Percentiles rank a stretch among this genome's conserved stretches.
Evolutionary conservation across 2,888 invertebrate genomes (phyloP).

Genomic region (Antheraea assamensis): DNA sequence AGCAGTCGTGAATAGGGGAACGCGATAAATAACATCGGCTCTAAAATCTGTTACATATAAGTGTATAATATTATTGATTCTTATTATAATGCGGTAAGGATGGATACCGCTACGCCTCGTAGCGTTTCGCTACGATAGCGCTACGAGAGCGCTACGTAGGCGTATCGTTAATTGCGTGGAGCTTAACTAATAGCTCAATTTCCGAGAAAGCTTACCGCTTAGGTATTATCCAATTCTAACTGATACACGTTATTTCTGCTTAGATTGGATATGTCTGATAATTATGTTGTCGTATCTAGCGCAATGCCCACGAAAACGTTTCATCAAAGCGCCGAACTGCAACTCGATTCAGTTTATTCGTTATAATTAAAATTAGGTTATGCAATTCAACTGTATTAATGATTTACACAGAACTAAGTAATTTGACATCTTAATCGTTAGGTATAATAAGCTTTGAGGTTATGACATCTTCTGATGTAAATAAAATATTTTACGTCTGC

Average conservation of each 20-base stretch:
- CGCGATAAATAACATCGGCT: too few relatives aligned
- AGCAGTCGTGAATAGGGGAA: too few relatives aligned
- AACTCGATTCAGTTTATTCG: neutral
- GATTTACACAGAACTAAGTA: too few relatives aligned
- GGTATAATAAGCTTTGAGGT: too few relatives aligned
- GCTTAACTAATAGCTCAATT: slow-evolving; percentile 30
- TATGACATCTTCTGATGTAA: too few relatives aligned
- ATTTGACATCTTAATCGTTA: too few relatives aligned
- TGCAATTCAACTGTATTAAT: too few relatives aligned
- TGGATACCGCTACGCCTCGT: slow-evolving; percentile 27
- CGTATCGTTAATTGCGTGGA: slow-evolving; percentile 32
- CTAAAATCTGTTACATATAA: neutral
- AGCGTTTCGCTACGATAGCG: slow-evolving; percentile 31
- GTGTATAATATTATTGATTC: neutral
- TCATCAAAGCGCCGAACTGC: neutral
- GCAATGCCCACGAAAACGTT: neutral
- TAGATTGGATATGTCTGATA: slow-evolving; percentile 4
- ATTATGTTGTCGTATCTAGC: neutral
- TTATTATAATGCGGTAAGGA: neutral
- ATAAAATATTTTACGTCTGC: too few relatives aligned
- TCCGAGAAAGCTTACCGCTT: slow-evolving; percentile 27
- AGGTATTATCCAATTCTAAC: slow-evolving; percentile 26
- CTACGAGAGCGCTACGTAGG: slow-evolving; percentile 36
- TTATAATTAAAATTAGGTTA: too few relatives aligned
- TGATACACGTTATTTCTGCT: slow-evolving; percentile 6